A percentile compares a stretch with the other conserved stretches of the same genome.
Evolutionary conservation across 35 echinoderm and acorn worm genomes (phyloP).

Genomic region (Patiria miniata): DNA sequence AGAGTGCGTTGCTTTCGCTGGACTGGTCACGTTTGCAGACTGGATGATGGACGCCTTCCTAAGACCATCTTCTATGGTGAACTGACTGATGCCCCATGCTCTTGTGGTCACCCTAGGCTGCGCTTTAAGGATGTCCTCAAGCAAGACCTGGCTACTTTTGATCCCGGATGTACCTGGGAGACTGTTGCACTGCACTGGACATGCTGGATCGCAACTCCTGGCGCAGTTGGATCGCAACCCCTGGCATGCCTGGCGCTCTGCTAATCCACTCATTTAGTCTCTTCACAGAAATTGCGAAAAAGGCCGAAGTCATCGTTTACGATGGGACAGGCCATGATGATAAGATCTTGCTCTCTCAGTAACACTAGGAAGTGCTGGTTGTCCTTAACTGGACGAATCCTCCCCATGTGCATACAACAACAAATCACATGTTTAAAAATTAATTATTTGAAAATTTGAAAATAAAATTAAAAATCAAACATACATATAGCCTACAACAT

Average conservation of each 20-base stretch:
- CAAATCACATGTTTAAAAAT: too few relatives aligned
- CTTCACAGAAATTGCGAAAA: background rate
- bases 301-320: too few relatives aligned
- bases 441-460: too few relatives aligned
- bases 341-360: too few relatives aligned
- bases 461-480: too few relatives aligned
- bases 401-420: too few relatives aligned
- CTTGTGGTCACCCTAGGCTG: background rate
- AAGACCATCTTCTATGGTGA: constrained; percentile 34
- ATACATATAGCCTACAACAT: too few relatives aligned
- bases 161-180: background rate
- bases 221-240: background rate
- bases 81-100: background rate
- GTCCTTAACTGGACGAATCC: too few relatives aligned
- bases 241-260: background rate
- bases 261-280: background rate
- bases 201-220: background rate
- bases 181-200: too few relatives aligned
- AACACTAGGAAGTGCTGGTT: too few relatives aligned
- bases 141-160: background rate
- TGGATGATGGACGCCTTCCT: constrained; percentile 34
- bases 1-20: background rate
- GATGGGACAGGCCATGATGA: too few relatives aligned
- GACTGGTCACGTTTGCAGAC: constrained; percentile 18
- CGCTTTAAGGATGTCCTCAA: constrained; percentile 19